Evolutionary conservation across 1,140 invertebrate genomes (phyloP), one percentile per base, ranked within the genome.

Genomic region (Eufriesea mexicana): DNA sequence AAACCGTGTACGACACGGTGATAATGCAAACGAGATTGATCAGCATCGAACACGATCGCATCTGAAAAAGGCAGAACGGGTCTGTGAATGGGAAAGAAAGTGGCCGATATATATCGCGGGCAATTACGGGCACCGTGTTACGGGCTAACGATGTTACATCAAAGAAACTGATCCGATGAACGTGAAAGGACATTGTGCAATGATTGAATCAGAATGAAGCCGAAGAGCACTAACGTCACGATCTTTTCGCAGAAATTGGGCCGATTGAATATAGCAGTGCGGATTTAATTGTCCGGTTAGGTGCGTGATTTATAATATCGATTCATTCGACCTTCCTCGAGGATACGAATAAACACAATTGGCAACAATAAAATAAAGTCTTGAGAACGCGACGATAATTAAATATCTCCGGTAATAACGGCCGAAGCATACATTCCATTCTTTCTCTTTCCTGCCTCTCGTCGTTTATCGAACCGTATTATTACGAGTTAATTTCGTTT

Each of bases 281-380:
- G 79, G 59, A 64, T 81, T 81, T 66, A 75, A 81, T 66, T 64
- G 79, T 49, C 71, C 49, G 35, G 79, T 81, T 81, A 81, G 79
- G 79, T 81, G 71, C 61, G 73, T 35, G 79, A 82, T 82, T 76
- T 82, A 82, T 82, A 82, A 68, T 76, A 82, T 82, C 73, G 79
- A 82, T 82, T 82, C 42, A 82, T 82, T 82, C 79, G 73, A 82
- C 79, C 73, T 82, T 82, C 79, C 73, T 70, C 66, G 72, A n/a
- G 72, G 79, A 81, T 81, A 81, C 72, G 79, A 76, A 75, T 76
- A 81, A 82, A 82, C 79, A 66, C 79, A 82, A 82, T 82, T 82
- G 79, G 79, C 62, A 82, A 82, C 62, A 61, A 82, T 82, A 62
- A 82, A 82, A 81, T 75, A 81, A 81, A 81, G 18, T 75, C 72